Evolutionary conservation across 2,888 invertebrate species (phyloP).

Genomic region (Vesta saturnalis): DNA sequence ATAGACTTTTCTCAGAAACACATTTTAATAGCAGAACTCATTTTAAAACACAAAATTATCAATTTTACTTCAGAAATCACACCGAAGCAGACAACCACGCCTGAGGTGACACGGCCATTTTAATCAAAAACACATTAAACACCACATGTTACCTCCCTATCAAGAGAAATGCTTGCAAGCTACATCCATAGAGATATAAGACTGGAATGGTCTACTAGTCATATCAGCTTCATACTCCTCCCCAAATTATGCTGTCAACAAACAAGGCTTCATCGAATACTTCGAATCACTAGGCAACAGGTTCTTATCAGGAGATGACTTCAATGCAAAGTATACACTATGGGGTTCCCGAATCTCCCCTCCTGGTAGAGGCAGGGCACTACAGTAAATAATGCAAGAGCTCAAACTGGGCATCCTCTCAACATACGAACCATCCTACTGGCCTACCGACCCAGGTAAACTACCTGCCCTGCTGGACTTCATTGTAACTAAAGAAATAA

Average conservation of each 20-base stretch:
- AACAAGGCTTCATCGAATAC: too few relatives aligned
- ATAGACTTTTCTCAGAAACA: too few relatives aligned
- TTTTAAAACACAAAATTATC: not conserved
- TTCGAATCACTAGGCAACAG: too few relatives aligned
- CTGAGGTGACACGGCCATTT: not conserved
- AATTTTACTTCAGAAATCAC: not conserved
- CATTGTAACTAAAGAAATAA: not conserved
- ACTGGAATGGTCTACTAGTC: not conserved
- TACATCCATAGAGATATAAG: too few relatives aligned
- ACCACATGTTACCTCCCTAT: too few relatives aligned
- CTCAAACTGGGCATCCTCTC: not conserved
- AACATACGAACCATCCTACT: not conserved
- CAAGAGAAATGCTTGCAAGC: not conserved
- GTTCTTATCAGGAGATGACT: too few relatives aligned
- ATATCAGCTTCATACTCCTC: conserved; percentile 1
- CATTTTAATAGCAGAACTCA: not conserved
- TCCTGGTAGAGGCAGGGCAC: too few relatives aligned
- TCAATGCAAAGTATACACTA: too few relatives aligned
- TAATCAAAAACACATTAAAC: not conserved
- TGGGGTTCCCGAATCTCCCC: not conserved
- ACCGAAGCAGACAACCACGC: not conserved
- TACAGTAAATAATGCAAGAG: not conserved
- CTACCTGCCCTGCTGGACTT: not conserved
- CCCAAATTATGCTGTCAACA: too few relatives aligned
- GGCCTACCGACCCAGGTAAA: not conserved